These are phyloP conservation scores for Dorcus hopei DNA, from an alignment of 2,888 invertebrate species.

Conservation along the genomic window DNA sequence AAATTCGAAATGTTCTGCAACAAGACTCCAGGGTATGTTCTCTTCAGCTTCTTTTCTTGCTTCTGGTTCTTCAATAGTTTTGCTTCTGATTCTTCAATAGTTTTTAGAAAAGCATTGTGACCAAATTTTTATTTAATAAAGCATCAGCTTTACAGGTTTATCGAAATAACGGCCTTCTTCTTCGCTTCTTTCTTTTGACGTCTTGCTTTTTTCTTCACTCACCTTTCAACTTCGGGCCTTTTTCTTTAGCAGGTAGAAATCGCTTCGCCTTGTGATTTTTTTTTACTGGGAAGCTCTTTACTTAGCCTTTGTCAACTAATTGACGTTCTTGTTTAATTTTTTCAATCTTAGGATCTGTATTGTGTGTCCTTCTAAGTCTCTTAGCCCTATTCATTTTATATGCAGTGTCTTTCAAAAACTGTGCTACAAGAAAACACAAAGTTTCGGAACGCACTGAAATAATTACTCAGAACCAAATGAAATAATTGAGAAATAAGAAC, in stretches of 20 bases:
- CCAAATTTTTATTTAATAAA: constrained; percentile 69
- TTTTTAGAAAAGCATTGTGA: constrained; percentile 62
- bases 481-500: too few relatives aligned
- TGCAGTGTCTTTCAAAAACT: too few relatives aligned
- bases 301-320: constrained; percentile 81
- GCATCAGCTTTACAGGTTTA: constrained; percentile 74
- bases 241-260: constrained; percentile 70
- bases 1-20: constrained; percentile 47
- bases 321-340: constrained; percentile 90
- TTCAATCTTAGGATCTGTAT: constrained; percentile 88
- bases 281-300: constrained; percentile 79
- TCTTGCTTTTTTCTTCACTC: constrained; percentile 75
- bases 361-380: too few relatives aligned
- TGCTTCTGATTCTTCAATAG: constrained; percentile 69
- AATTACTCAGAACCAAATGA: too few relatives aligned
- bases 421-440: too few relatives aligned
- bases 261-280: constrained; percentile 77
- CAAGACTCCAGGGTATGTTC: constrained; percentile 7
- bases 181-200: constrained; percentile 81
- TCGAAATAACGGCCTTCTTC: constrained; percentile 78
- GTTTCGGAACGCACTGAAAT: too few relatives aligned
- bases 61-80: constrained; percentile 57
- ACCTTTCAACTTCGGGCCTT: constrained; percentile 73
- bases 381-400: too few relatives aligned
- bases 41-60: constrained; percentile 58